These are phyloP conservation scores for Leptinotarsa juncta DNA, from an alignment of 2,888 invertebrate species.

Conservation along the genomic window DNA sequence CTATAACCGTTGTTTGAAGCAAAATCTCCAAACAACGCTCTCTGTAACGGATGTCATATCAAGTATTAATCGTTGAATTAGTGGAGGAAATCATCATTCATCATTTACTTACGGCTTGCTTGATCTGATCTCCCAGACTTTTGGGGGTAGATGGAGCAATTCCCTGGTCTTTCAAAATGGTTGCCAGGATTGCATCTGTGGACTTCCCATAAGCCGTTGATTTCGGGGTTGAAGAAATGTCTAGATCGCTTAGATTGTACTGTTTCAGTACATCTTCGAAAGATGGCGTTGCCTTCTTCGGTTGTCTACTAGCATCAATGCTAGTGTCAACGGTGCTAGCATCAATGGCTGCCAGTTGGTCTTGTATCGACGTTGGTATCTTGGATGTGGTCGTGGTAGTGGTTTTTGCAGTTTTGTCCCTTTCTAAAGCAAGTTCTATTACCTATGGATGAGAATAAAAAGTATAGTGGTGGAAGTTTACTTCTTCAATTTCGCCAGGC, in stretches of 20 bases:
- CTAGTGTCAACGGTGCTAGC: too few species aligned
- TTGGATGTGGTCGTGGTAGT: slow-evolving; percentile 45
- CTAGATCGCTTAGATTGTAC: slow-evolving; percentile 54
- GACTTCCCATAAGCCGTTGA: slow-evolving; percentile 69
- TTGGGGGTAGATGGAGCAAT: slow-evolving; percentile 77
- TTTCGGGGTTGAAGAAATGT: slow-evolving; percentile 52
- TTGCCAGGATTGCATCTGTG: slow-evolving; percentile 77
- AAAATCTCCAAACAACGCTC: too few species aligned
- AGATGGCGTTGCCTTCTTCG: slow-evolving; percentile 49
- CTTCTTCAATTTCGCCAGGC: background rate
- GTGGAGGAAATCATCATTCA: background rate
- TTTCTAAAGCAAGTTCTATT: slow-evolving; percentile 59
- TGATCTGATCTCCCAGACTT: slow-evolving; percentile 44
- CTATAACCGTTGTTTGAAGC: too few species aligned
- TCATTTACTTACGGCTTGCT: slow-evolving; percentile 46
- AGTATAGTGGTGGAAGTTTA: background rate
- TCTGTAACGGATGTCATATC: too few species aligned
- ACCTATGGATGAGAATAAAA: slow-evolving; percentile 52
- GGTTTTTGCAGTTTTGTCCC: slow-evolving; percentile 48
- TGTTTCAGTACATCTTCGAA: slow-evolving; percentile 61
- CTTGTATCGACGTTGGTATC: slow-evolving; percentile 53
- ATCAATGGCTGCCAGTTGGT: slow-evolving; percentile 42
- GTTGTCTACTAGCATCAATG: slow-evolving; percentile 31
- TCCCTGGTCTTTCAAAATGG: slow-evolving; percentile 77
- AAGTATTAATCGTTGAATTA: too few species aligned